These are phyloP conservation scores for Microctenopoma stevenorrisi DNA, from an alignment of 2,797 vertebrate species.

Conservation along the genomic window DNA sequence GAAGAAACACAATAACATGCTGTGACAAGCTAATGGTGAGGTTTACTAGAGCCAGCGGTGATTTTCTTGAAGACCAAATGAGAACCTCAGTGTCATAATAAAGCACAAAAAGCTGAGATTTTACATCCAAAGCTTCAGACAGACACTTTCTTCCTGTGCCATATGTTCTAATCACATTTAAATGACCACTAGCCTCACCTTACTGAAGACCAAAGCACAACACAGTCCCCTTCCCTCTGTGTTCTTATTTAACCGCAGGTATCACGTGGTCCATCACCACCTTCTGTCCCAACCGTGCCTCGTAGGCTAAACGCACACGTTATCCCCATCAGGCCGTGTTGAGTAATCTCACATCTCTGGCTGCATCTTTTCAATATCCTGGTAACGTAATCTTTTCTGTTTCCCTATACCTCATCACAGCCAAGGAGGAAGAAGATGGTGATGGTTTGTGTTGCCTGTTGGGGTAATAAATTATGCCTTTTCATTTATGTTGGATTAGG, in stretches of 20 bases:
- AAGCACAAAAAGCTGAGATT: not conserved
- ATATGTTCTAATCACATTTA: slow-evolving; percentile 25
- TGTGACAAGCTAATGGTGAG: slow-evolving; percentile 20
- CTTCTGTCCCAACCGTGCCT: slow-evolving; percentile 33
- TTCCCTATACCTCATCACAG: slow-evolving; percentile 69
- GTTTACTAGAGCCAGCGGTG: slow-evolving; percentile 34
- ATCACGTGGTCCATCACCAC: slow-evolving; percentile 57
- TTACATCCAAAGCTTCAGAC: slow-evolving; percentile 9
- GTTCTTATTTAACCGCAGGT: slow-evolving; percentile 54
- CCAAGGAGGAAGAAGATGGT: slow-evolving; percentile 44
- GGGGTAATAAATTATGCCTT: slow-evolving; percentile 72
- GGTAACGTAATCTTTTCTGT: slow-evolving; percentile 77
- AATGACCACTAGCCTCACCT: slow-evolving; percentile 21
- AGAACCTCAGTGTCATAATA: slow-evolving; percentile 22
- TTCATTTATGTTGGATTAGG: slow-evolving; percentile 74
- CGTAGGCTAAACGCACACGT: slow-evolving; percentile 61
- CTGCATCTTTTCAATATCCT: slow-evolving; percentile 85
- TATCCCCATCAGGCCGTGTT: slow-evolving; percentile 78
- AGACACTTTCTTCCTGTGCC: slow-evolving; percentile 12
- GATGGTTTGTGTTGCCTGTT: slow-evolving; percentile 3
- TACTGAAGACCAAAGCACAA: slow-evolving; percentile 27
- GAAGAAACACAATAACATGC: slow-evolving; percentile 36
- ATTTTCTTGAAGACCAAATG: slow-evolving; percentile 40
- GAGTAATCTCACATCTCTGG: slow-evolving; percentile 78
- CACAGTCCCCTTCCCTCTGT: slow-evolving; percentile 21